Percentiles rank a stretch among this genome's conserved stretches.
Conservation (phyloP, 2,888 invertebrate species). For the Metacarcinus magister region DNA sequence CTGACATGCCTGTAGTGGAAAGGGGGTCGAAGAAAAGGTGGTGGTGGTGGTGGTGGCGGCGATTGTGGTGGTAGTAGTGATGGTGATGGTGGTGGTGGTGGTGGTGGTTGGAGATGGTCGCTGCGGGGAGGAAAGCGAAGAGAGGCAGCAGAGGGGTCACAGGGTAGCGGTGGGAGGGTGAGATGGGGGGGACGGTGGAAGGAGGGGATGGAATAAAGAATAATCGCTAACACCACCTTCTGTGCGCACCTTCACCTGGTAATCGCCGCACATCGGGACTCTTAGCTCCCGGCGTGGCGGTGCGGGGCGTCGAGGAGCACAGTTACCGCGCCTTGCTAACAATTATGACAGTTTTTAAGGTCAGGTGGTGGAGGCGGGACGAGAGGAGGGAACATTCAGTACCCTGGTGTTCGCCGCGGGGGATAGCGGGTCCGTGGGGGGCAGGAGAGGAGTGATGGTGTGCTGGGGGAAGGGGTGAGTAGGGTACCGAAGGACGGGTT, state of each 20-base stretch:
- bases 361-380: neutral
- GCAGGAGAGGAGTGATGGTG: neutral
- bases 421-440: constrained; percentile 29
- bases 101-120: neutral
- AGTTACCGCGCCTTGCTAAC: constrained; percentile 4
- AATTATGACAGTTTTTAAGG: neutral
- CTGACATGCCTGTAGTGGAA: neutral
- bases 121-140: neutral
- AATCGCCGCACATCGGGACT: neutral
- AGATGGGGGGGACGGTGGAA: neutral
- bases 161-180: neutral
- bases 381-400: neutral
- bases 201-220: neutral
- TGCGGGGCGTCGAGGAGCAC: neutral
- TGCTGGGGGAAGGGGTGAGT: neutral
- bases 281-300: neutral
- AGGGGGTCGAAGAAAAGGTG: neutral
- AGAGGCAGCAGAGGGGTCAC: neutral
- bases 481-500: constrained; percentile 14
- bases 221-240: neutral
- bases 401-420: constrained; percentile 29
- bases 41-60: neutral
- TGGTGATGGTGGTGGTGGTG: neutral
- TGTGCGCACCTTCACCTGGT: neutral
- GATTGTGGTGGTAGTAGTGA: neutral